Evolutionary conservation across 2,797 vertebrate species (phyloP), one percentile per base, ranked within the genome.

Genomic region (Sparidentex hasta): DNA sequence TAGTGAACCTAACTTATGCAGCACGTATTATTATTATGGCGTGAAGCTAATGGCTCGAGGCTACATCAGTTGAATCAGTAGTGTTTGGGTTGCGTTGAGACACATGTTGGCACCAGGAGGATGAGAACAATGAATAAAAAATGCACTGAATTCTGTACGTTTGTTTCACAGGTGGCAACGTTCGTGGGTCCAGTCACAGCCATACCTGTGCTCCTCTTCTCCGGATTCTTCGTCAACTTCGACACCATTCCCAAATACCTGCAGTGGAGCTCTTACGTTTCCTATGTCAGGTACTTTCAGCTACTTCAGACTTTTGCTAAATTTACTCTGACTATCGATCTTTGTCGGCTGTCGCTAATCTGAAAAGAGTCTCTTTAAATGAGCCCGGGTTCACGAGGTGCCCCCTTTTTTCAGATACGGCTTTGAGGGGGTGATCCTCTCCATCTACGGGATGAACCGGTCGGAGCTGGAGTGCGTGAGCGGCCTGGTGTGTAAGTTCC

Each of bases 141-240:
- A 14, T 65, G 52, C 14, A 47, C 46, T 29, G 1, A 20, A 65
- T 68, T 5, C 50, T 63, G 23, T 11, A 54, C 2, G 25, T 85
- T 75, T 81, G 27, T 65, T 74, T 66, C 65, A 61, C 88, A 99
- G 98, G 98, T 99, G 83, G 98, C 98, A 78, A 99, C 98, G 1
- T 99, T 99, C 6, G 96, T 99, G 87, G 98, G 98, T 66, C 98
- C 98, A 0, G 97, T 99, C 65, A 97, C 98, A 61, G 97, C 98
- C 87, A 98, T 99, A 86, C 98, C 98, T 0, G 98, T 99, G 66
- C 96, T 99, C 73, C 95, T 99, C 78, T 99, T 99, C 95, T 99
- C 98, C 3, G 98, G 98, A 76, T 99, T 99, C 94, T 99, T 99
- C 0, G 97, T 99, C 87, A 99, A 98, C 90, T 99, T 99, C 93